Conservation (phyloP, 2,113 vertebrate species). For the Aleadryas rufinucha region DNA sequence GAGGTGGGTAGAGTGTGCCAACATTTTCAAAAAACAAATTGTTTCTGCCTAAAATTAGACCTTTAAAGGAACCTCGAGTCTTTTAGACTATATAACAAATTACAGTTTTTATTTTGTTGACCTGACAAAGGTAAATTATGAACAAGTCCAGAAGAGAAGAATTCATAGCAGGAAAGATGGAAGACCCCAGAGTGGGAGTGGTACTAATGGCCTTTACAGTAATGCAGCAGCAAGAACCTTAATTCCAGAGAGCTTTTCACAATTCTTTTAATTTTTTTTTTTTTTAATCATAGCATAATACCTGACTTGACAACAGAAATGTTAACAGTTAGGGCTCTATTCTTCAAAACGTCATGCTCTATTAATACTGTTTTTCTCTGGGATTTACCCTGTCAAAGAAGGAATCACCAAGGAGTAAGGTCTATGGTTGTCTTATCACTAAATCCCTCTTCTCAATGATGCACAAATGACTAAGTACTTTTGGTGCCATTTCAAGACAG, state of each 20-base stretch:
- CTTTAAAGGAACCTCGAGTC: neutral
- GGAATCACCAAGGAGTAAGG: slow-evolving; percentile 69
- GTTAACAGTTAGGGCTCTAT: slow-evolving; percentile 68
- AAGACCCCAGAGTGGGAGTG: slow-evolving; percentile 46
- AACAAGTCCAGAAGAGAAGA: neutral
- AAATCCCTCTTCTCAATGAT: slow-evolving; percentile 70
- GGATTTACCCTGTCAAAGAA: slow-evolving; percentile 73
- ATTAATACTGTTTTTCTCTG: slow-evolving; percentile 70
- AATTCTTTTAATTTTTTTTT: slow-evolving; percentile 66
- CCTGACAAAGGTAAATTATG: neutral
- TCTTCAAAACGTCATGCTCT: slow-evolving; percentile 72
- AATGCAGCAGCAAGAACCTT: slow-evolving; percentile 64
- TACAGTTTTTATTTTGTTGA: neutral
- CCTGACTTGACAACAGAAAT: slow-evolving; percentile 72
- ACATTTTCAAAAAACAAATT: slow-evolving; percentile 5
- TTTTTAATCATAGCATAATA: slow-evolving; percentile 67
- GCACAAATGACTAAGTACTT: slow-evolving; percentile 70
- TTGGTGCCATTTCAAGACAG: slow-evolving; percentile 40
- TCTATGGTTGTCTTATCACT: slow-evolving; percentile 65
- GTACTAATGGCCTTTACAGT: slow-evolving; percentile 54
- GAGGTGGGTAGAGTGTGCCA: neutral
- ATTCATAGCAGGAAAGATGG: slow-evolving; percentile 48
- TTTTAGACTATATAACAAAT: neutral
- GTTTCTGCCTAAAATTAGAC: neutral
- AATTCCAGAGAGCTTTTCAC: slow-evolving; percentile 51